phyloP scores from a whole-genome alignment of 2,888 invertebrate genomes.

The Boloria selene region DNA sequence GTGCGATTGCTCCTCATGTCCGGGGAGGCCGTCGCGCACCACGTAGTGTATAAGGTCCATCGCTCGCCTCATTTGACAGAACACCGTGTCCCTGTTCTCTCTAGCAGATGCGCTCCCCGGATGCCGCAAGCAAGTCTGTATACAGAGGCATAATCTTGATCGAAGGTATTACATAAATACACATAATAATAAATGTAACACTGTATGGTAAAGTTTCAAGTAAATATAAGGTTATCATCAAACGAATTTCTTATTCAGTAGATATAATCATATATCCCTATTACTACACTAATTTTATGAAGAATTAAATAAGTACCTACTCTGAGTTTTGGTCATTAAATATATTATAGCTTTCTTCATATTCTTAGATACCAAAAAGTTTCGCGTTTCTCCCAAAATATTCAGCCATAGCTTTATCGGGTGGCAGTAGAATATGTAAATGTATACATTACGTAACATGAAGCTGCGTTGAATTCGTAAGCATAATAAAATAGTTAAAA shows the following conservation, averaged over 20 bases:
- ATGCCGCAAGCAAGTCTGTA: conserved; percentile 94
- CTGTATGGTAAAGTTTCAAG: too few species aligned
- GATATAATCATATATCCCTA: too few species aligned
- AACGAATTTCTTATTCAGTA: too few species aligned
- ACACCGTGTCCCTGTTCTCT: conserved; percentile 98
- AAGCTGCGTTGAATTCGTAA: conserved; percentile 10
- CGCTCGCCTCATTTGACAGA: conserved; percentile 98
- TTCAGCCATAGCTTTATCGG: conserved; percentile 26
- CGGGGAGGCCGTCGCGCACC: conserved; percentile 95
- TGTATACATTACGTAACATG: conserved; percentile 22
- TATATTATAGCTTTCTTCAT: not conserved
- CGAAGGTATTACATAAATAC: not conserved
- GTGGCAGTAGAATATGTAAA: conserved; percentile 18
- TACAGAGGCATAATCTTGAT: conserved; percentile 10
- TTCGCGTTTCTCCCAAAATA: conserved; percentile 9
- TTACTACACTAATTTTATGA: too few species aligned
- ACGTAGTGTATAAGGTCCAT: conserved; percentile 99
- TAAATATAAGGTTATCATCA: too few species aligned
- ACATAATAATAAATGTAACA: not conserved
- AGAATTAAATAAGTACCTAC: too few species aligned
- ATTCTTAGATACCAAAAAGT: not conserved
- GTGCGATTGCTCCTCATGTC: conserved; percentile 79
- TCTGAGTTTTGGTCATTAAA: too few species aligned
- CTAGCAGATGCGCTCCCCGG: conserved; percentile 96
- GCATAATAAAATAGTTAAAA: not conserved